These are phyloP conservation scores for Drosophila ustulata DNA, from an alignment of 2,888 invertebrate species.

Conservation along the genomic window DNA sequence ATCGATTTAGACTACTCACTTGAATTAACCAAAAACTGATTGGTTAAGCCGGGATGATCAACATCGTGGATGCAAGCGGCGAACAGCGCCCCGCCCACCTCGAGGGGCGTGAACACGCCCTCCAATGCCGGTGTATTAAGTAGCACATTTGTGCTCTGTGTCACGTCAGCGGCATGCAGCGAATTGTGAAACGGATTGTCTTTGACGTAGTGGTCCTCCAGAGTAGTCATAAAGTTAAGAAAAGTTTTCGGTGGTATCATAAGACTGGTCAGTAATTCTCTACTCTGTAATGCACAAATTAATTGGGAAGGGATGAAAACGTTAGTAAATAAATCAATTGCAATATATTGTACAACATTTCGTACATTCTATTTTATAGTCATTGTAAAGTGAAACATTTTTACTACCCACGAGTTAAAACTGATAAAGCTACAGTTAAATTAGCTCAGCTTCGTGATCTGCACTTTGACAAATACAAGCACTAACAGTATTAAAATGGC, in stretches of 20 bases:
- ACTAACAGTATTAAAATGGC: no score
- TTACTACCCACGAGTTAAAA: no score
- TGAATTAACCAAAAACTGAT: constrained; percentile 99
- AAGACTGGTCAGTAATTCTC: constrained; percentile 95
- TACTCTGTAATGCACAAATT: constrained; percentile 86
- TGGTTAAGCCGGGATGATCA: constrained; percentile 99
- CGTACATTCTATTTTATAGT: no score
- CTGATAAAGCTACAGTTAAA: no score
- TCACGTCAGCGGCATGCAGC: constrained; percentile 98
- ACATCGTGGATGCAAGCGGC: constrained; percentile 99
- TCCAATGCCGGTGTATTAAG: constrained; percentile 98
- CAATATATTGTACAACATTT: no score
- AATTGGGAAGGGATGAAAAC: not conserved
- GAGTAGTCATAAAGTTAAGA: constrained; percentile 97
- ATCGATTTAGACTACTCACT: constrained; percentile 86
- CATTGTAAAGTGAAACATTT: no score
- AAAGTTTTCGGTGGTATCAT: constrained; percentile 97
- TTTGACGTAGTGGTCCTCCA: constrained; percentile 99
- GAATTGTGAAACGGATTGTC: constrained; percentile 99
- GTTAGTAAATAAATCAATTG: no score
- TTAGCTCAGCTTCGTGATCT: no score
- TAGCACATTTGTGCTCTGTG: constrained; percentile 98
- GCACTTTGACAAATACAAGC: no score
- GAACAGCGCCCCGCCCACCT: constrained; percentile 97
- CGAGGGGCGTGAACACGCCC: constrained; percentile 98